Evolutionary conservation across 2,888 invertebrate species (phyloP), one percentile per base, ranked within the genome.

Genomic region (Boloria euphrosyne): DNA sequence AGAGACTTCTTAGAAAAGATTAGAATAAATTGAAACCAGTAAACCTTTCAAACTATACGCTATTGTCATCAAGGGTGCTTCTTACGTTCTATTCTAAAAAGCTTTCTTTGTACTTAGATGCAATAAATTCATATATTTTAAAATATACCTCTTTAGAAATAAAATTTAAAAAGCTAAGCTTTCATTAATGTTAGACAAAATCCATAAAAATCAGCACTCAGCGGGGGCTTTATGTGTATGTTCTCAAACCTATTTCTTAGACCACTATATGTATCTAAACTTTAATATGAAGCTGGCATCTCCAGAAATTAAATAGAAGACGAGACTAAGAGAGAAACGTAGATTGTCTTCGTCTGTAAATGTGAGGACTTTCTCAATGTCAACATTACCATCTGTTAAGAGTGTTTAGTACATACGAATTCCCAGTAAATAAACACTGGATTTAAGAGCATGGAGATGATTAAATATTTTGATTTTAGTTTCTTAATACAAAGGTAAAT

Each of bases 1-100:
- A 62, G 58, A 62, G 59, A 22, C 44, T 62, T 65, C 65, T 60
- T 65, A 65, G 46, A 58, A 65, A 44, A 59, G 58, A 54, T 59
- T 53, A 54, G 44, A 54, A 50, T 22, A 46, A 17, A 65, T 53
- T 57, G 57, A 58, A 31, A 53, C 49, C 63, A 54, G 59, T 62
- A 61, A 66, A 58, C 44, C 53, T 62, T 50, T 59, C 49, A 49
- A 49, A 31, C 59, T 46, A 46, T 46, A 27, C n/a, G 46, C 46
- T n/a, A 22, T 46, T 57, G n/a, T 46, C 16, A 46, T 57, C 57
- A 57, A 57, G 22, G 22, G n/a, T 22, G 10, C 44, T 22, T 22
- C 3, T 55, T 22, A 50, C 14, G 18, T 55, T 44, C 44, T 55
- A 14, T 18, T 55, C 13, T 14, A 18, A 22, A 44, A 55, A 14